Conservation (phyloP, 2,797 vertebrate species). For the Dermochelys coriacea region DNA sequence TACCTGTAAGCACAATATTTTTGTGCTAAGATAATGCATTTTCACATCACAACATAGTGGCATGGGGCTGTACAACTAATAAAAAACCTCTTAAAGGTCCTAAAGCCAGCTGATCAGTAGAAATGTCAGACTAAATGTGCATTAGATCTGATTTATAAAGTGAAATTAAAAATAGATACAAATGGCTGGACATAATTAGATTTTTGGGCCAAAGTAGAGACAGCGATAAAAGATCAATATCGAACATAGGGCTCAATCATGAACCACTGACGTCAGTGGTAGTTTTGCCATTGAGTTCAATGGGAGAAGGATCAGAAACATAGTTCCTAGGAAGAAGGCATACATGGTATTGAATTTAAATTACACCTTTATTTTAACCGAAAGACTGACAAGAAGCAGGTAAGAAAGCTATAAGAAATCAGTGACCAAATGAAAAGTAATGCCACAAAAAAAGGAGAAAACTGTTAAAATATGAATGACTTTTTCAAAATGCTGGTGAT, state of each 20-base stretch:
- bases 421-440: background rate
- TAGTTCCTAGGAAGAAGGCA: no score
- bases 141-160: background rate
- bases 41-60: background rate
- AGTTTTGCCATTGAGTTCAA: no score
- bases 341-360: no score
- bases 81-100: background rate
- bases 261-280: no score
- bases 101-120: background rate
- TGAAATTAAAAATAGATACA: background rate
- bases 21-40: background rate
- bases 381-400: background rate
- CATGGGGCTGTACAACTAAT: background rate
- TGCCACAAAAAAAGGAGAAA: background rate
- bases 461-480: background rate
- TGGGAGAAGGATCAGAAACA: no score
- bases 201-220: background rate
- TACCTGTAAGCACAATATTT: no score
- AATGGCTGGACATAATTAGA: background rate
- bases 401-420: background rate
- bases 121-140: background rate
- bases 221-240: background rate
- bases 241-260: no score
- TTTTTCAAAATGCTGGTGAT: background rate
- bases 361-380: no score